Base-by-base conservation (phyloP, 2,888 invertebrate species). In the Drosophila vallismaia region DNA sequence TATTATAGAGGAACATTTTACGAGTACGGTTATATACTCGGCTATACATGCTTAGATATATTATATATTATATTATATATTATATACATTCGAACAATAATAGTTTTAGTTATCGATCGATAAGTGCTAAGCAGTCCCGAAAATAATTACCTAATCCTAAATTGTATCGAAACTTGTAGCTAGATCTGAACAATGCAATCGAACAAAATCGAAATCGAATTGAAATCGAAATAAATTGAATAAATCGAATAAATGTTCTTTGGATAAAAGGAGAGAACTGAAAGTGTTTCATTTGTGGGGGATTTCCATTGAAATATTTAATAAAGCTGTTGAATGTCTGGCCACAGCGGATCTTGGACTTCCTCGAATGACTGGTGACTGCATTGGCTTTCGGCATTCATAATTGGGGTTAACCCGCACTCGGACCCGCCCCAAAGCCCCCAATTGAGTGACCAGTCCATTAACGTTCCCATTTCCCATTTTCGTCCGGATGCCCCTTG, bases 21-120 rank as follows among this genome's bases (percentile, higher is more conserved):
- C 60, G 60, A 62, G 60, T 62, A 56, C 56, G 54, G 53, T 72
- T 71, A 55, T 55, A 62, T 55, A 63, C 63, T 55, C 33, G 10
- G 54, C 54, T 59, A 67, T 54, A 67, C 48, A 67, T 51, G 59
- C 36, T 40, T 49, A 54, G 28, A 63, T 72, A 83, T 76, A 69
- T 66, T 44, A 71, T 54, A 75, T 19, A 19, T 19, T 19, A 19
- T 19, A 19, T 19, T 19, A 19, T 19, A 19, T 19, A 19, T 19
- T 19, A 19, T 74, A 64, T 84, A 81, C 75, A 85, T 76, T 84
- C 58, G 83, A 84, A 84, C 83, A 84, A 84, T 84, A 84, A 84
- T 84, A 84, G 83, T 73, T 64, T 82, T 87, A 84, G 86, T 73
- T 72, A 83, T 68, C 66, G 40, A 49, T 55, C 52, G 51, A 55